Percentiles rank a stretch among this genome's conserved stretches.
Evolutionary conservation across 2,888 invertebrate genomes (phyloP).

Genomic region (Amaurobius ferox): DNA sequence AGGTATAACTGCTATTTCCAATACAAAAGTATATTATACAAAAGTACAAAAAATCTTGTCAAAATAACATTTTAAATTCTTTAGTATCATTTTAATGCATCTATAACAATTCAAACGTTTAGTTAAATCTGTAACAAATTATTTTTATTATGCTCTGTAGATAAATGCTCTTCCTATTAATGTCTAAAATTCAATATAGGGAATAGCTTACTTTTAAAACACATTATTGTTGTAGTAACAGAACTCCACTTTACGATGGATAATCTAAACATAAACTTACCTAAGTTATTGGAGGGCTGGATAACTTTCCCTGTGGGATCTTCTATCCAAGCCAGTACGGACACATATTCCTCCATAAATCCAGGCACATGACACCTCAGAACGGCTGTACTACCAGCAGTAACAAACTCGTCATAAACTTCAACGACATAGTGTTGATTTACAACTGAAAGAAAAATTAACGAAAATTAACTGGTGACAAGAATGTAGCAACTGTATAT

Average conservation of each 20-base stretch:
- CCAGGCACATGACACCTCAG: conserved; percentile 81
- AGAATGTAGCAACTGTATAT: too few species aligned
- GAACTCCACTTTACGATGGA: too few species aligned
- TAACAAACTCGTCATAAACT: conserved; percentile 93
- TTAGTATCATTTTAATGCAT: too few species aligned
- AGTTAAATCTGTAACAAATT: too few species aligned
- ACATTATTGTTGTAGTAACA: neutral
- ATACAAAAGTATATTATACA: too few species aligned
- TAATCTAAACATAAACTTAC: conserved; percentile 14
- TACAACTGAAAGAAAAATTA: conserved; percentile 81
- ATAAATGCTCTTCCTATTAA: too few species aligned
- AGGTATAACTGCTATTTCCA: too few species aligned
- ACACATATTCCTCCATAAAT: conserved; percentile 68
- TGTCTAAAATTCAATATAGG: neutral
- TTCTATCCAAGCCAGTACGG: conserved; percentile 71
- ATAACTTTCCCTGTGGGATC: conserved; percentile 64
- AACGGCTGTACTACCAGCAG: conserved; percentile 92
- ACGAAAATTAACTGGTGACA: too few species aligned
- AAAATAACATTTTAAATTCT: too few species aligned
- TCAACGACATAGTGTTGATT: conserved; percentile 91
- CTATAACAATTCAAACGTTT: too few species aligned
- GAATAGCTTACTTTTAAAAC: neutral
- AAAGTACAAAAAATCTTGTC: too few species aligned
- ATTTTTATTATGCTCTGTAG: too few species aligned
- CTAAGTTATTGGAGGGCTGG: conserved; percentile 49